Conservation (phyloP, 1,140 invertebrate species). For the Drusus annulatus region DNA sequence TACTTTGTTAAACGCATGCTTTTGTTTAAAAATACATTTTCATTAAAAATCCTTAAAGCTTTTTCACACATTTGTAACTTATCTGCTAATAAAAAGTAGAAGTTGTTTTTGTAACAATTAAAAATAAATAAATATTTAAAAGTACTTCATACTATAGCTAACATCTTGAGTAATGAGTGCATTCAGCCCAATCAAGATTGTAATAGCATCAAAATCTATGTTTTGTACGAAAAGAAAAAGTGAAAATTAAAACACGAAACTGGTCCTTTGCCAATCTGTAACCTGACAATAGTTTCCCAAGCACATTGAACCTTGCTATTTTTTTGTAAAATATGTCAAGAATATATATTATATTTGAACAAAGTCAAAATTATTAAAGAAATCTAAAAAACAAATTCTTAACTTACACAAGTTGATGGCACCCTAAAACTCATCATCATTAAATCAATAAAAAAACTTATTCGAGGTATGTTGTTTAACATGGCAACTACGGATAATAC, state of each 20-base stretch:
- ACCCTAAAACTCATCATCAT: slow-evolving; percentile 21
- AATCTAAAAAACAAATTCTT: too few relatives aligned
- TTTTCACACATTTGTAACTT: slow-evolving; percentile 27
- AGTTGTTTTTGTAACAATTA: slow-evolving; percentile 10
- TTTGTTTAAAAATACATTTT: slow-evolving; percentile 23
- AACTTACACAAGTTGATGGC: background rate
- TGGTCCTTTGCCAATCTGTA: too few relatives aligned
- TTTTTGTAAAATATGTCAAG: too few relatives aligned
- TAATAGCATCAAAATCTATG: too few relatives aligned
- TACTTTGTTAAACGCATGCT: background rate
- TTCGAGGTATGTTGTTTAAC: slow-evolving; percentile 41
- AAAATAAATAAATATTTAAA: slow-evolving; percentile 33
- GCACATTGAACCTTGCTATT: too few relatives aligned
- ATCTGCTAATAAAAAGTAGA: slow-evolving; percentile 22
- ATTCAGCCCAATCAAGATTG: slow-evolving; percentile 1
- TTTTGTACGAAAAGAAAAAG: too few relatives aligned
- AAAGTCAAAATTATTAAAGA: too few relatives aligned
- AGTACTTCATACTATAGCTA: slow-evolving; percentile 8
- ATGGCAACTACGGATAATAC: slow-evolving; percentile 40
- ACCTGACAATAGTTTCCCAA: too few relatives aligned
- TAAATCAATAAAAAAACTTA: slow-evolving; percentile 17
- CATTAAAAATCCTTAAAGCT: slow-evolving; percentile 34
- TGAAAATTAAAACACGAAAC: too few relatives aligned
- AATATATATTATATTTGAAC: too few relatives aligned
- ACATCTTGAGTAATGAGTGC: slow-evolving; percentile 11